Base-by-base conservation (phyloP, 2,888 invertebrate genomes). In the Acanthosepion lycidas region DNA sequence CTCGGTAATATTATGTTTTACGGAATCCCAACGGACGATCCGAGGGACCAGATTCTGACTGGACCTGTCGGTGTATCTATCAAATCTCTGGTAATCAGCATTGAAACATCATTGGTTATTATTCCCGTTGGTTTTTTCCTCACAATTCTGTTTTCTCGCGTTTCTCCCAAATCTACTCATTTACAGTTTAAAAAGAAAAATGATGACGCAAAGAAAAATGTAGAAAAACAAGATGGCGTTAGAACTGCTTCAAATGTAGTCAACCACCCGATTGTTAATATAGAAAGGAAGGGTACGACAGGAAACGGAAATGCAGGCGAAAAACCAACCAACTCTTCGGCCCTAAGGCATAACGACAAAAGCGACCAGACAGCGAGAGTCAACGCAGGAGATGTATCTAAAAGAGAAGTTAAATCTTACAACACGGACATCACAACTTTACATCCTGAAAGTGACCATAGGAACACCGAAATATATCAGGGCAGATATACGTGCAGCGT, bases 1-100 rank as follows among this genome's bases (percentile, higher is more conserved):
- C 94, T 97, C 59, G 95, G 96, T 2, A 97, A 96, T 94, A 96
- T 97, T 42, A 97, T 97, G 97, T 97, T 97, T 95, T 96, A 96
- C 94, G 97, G 97, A 1, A 95, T 96, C 20, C 96, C 96, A 0
- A 95, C 96, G 15, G 96, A 96, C 91, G 96, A 96, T 78, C 96
- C 96, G 0, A 95, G 94, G 0, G 96, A 96, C 49, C 96, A 96
- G 95, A 94, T 95, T 6, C 94, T 94, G 12, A 91, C 94, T 3
- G 96, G 96, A 18, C 93, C 95, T 1, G 95, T 96, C 20, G 94
- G 94, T 0, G 94, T 96, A 18, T 96, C 96, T n/a, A 94, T 96
- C 12, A 95, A 95, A 15, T 95, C 95, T 49, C 94, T 97, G 20
- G 94, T 96, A 3, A 96, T 96, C 92, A 96, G 96, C 18, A 95